A percentile compares a stretch with the other conserved stretches of the same genome.
phyloP scores from a whole-genome alignment of 2,113 vertebrate species.

The Colaptes auratus region DNA sequence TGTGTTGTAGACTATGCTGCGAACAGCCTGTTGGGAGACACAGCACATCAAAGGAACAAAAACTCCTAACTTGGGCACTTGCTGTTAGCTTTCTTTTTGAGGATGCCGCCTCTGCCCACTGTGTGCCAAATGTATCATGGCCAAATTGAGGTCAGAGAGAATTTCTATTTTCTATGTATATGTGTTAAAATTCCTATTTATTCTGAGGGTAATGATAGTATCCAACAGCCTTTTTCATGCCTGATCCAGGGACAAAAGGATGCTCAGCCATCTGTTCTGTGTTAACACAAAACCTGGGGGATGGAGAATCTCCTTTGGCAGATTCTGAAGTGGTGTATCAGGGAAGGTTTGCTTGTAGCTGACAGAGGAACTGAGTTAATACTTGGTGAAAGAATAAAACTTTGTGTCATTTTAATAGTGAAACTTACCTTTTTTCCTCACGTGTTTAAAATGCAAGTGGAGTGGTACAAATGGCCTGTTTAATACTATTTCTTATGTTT shows the following conservation, averaged over 20 bases:
- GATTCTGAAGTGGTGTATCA: neutral
- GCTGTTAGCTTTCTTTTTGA: neutral
- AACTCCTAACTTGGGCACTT: neutral
- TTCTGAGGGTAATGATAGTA: neutral
- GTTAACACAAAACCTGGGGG: neutral
- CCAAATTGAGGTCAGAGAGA: conserved; percentile 19
- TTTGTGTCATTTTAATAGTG: neutral
- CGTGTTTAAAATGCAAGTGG: neutral
- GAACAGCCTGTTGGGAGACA: neutral
- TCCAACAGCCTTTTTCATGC: neutral
- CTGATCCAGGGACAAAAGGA: neutral
- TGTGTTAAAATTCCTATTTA: neutral
- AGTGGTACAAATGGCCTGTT: neutral
- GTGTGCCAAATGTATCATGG: neutral
- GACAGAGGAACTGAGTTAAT: neutral
- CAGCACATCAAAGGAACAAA: neutral
- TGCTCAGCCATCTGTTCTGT: neutral
- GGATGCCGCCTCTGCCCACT: neutral
- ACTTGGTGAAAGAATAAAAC: neutral
- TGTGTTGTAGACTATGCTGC: neutral
- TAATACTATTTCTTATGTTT: neutral
- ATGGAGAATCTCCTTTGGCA: neutral
- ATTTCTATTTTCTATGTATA: neutral
- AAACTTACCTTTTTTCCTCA: neutral
- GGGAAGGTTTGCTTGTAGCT: neutral